Base-by-base conservation (phyloP, 2,888 invertebrate genomes). In the Trichogramma dendrolimi region DNA sequence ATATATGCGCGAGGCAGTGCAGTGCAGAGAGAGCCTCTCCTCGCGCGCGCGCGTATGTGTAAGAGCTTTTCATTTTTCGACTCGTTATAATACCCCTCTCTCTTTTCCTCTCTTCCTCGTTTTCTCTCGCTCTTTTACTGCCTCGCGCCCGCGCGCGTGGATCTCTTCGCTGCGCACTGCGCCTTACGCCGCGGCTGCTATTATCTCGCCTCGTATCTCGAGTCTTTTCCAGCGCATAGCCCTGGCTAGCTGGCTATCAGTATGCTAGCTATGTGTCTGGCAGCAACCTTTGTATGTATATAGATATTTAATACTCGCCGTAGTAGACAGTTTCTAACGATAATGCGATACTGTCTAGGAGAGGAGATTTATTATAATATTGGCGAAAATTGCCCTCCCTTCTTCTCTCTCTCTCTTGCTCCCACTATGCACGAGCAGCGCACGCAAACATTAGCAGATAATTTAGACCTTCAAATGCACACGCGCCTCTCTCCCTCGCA, bases 1-100 rank as follows among this genome's bases (percentile, higher is more conserved):
- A 27, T 27, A 27, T 27, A 27, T 27, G 27, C 27, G 27, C 27
- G 67, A 64, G 65, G 48, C 59, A 54, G 61, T 47, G 47, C 47
- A n/a, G 50, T 55, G 59, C 56, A 54, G 65, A 58, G 55, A 60
- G 62, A 14, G 48, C 48, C 48, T 14, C 48, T 14, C 11, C 6
- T 11, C 41, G n/a, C 10, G 4, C 5, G 47, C 11, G 40, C 2
- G 43, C 39, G 42, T 27, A 27, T 27, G 27, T 27, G 27, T 27
- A 27, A 8, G 27, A 42, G 58, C 65, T 62, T 62, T 62, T 55
- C 58, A 65, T 65, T 65, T 62, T 65, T 65, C 55, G 59, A 55
- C 52, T 64, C 62, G 60, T 64, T 64, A 61, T 40, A 46, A 10
- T 10, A 40, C 10, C 43, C 42, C 14, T 41, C 50, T n/a, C n/a